Base-by-base conservation (phyloP, 2,797 vertebrate genomes). In the Meda fulgida region DNA sequence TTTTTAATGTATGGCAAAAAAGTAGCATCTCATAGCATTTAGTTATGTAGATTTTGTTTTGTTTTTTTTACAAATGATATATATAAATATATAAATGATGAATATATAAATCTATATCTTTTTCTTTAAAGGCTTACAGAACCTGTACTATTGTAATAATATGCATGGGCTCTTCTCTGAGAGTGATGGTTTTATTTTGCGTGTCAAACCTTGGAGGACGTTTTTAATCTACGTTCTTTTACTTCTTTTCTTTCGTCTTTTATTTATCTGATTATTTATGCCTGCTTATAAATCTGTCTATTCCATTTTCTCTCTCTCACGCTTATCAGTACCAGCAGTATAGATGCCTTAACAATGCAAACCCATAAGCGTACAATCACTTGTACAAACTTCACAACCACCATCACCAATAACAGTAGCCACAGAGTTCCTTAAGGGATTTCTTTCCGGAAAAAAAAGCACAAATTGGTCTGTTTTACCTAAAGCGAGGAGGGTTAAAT, bases 111-210 rank as follows among this genome's bases (percentile, higher is more conserved):
- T 96, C 96, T 98, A 96, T 98, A 98, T 97, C 96, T 96, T 97
- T 90, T 95, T 96, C 95, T 96, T 92, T 94, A 93, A 31, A 97
- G 95, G 95, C 96, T 97, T 97, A 96, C 94, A 94, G 93, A 93
- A 92, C 92, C 94, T 96, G 96, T 95, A 94, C 95, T 97, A 96
- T 97, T 97, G 91, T 97, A 97, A 96, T 97, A 97, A 97, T 97
- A 97, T 98, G 97, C 97, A 98, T 99, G 97, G 96, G 94, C 96
- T 97, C 96, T 97, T 97, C 96, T 97, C 96, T 93, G 93, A 94
- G 96, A 97, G 95, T 97, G 96, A 96, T 94, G 94, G 95, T 96
- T 97, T 94, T 96, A 96, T 91, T 93, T 88, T 92, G 92, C 91
- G 93, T 91, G 93, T 97, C 94, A 97, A 97, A 96, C 94, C 93